phyloP scores from a whole-genome alignment of 2,888 invertebrate genomes.

The Epistrophe eligans region DNA sequence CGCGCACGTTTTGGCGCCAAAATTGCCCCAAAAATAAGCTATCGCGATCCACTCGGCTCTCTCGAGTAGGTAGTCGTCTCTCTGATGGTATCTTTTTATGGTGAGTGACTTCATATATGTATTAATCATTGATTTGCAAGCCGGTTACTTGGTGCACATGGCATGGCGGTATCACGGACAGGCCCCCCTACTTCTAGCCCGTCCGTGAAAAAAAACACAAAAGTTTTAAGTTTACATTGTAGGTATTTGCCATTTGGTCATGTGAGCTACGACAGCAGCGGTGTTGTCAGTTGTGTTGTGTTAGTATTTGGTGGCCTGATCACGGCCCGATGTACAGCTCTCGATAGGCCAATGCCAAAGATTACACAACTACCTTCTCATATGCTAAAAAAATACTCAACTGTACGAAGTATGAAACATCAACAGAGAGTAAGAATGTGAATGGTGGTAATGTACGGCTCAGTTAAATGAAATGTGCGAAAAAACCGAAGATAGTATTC shows the following conservation, averaged over 20 bases:
- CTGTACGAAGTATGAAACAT: slow-evolving; percentile 50
- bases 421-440: slow-evolving; percentile 54
- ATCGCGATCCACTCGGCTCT: slow-evolving; percentile 26
- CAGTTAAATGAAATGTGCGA: slow-evolving; percentile 27
- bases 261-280: slow-evolving; percentile 29
- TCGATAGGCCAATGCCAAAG: slow-evolving; percentile 71
- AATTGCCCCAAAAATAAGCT: slow-evolving; percentile 56
- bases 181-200: slow-evolving; percentile 6
- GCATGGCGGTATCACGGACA: slow-evolving; percentile 33
- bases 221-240: slow-evolving; percentile 17
- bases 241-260: slow-evolving; percentile 35
- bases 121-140: slow-evolving; percentile 62
- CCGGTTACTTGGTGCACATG: slow-evolving; percentile 59
- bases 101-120: slow-evolving; percentile 1
- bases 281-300: too few species aligned
- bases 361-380: slow-evolving; percentile 60
- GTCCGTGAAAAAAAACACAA: slow-evolving; percentile 10
- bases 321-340: slow-evolving; percentile 27
- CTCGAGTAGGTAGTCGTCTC: background rate
- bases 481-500: slow-evolving; percentile 23
- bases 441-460: slow-evolving; percentile 11
- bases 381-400: background rate
- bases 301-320: slow-evolving; percentile 24
- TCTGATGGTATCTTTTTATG: slow-evolving; percentile 1
- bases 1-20: slow-evolving; percentile 69